These are phyloP conservation scores for Notarius lentiginosus DNA, from an alignment of 2,113 vertebrate species.

Conservation along the genomic window DNA sequence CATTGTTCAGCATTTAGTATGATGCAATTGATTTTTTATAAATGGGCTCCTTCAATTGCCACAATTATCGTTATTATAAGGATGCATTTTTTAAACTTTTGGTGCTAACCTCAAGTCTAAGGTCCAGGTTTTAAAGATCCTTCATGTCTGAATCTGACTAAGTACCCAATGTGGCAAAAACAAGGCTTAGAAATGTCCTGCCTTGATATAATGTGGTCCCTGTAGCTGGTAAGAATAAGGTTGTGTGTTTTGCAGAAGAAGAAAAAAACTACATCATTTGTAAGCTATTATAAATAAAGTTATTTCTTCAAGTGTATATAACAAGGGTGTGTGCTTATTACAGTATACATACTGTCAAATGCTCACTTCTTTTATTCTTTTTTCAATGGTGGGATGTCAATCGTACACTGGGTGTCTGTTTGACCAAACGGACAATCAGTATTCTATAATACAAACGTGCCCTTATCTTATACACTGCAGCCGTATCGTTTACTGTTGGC, in stretches of 20 bases:
- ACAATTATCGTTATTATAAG: conserved; percentile 46
- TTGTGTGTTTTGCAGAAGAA: neutral
- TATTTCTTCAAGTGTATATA: neutral
- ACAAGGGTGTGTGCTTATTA: neutral
- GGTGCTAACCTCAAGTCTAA: conserved; percentile 3
- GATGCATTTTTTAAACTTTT: conserved; percentile 3
- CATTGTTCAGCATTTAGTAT: conserved; percentile 61
- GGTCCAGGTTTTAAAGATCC: neutral
- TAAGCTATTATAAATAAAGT: neutral
- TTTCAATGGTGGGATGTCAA: neutral
- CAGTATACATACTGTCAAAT: neutral
- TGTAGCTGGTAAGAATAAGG: neutral
- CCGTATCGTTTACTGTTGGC: neutral
- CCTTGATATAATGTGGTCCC: neutral
- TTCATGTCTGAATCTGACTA: neutral
- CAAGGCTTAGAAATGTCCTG: neutral
- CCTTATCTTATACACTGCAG: neutral
- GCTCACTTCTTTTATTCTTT: neutral
- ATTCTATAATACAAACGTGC: neutral
- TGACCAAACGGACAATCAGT: neutral
- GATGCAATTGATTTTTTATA: conserved; percentile 42
- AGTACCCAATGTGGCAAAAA: neutral
- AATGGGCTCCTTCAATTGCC: conserved; percentile 61
- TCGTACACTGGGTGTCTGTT: neutral
- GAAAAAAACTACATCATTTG: neutral